phyloP scores from a whole-genome alignment of 1,140 invertebrate genomes.

The Melanaphis sacchari region DNA sequence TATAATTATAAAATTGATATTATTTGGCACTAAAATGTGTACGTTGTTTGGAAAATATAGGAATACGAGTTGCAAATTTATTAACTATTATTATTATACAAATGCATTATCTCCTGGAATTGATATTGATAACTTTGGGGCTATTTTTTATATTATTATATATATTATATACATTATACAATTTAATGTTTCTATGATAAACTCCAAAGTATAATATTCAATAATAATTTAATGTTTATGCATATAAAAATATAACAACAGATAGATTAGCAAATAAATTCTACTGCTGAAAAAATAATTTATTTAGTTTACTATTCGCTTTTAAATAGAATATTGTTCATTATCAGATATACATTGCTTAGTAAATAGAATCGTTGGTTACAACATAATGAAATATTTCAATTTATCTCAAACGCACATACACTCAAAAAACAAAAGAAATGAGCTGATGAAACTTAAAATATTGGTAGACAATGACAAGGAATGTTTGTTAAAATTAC shows the following conservation, averaged over 20 bases:
- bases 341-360: neutral
- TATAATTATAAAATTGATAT: conserved; percentile 19
- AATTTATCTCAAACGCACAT: neutral
- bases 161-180: neutral
- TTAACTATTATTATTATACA: neutral
- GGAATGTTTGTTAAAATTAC: conserved; percentile 41
- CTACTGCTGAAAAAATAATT: neutral
- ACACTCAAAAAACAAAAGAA: neutral
- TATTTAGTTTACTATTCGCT: neutral
- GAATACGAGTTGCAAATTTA: neutral
- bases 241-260: neutral
- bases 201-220: conserved; percentile 9
- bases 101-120: neutral
- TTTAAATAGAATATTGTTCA: neutral
- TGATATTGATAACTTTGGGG: neutral
- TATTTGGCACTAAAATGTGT: conserved; percentile 46
- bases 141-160: neutral
- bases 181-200: neutral
- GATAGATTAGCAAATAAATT: neutral
- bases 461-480: conserved; percentile 21
- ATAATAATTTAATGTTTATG: neutral
- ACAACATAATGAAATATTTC: neutral
- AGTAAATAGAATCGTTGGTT: neutral
- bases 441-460: conserved; percentile 20
- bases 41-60: neutral